These are phyloP conservation scores for Salticus scenicus DNA, from an alignment of 2,888 invertebrate genomes.

Conservation along the genomic window DNA sequence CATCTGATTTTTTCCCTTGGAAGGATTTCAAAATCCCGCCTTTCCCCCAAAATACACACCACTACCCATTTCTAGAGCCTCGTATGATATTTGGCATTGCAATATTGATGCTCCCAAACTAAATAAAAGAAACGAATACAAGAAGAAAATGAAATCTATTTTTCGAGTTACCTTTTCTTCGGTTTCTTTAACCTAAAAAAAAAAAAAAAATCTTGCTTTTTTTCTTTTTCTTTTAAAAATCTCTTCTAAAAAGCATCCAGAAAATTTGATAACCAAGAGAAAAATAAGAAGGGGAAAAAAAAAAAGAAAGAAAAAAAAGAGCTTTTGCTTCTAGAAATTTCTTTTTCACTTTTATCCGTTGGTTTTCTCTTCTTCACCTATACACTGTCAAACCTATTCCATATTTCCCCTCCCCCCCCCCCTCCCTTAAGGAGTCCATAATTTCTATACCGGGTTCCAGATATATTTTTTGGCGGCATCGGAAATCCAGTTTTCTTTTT, in stretches of 20 bases:
- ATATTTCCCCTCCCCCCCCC: too few relatives aligned
- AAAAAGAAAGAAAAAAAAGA: neutral
- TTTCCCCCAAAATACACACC: too few relatives aligned
- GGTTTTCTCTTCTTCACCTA: constrained; percentile 4
- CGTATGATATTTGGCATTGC: neutral
- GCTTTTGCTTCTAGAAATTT: neutral
- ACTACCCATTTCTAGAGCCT: neutral
- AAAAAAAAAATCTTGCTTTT: neutral
- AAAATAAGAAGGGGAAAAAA: too few relatives aligned
- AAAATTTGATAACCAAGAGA: constrained; percentile 58
- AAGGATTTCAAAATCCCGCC: neutral
- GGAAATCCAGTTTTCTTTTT: constrained; percentile 57
- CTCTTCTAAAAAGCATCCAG: constrained; percentile 63
- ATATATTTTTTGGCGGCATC: constrained; percentile 25
- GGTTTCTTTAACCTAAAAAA: neutral
- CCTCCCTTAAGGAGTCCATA: too few relatives aligned
- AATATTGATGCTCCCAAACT: constrained; percentile 28
- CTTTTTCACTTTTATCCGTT: neutral
- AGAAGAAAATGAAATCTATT: neutral
- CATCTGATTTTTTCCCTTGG: too few relatives aligned
- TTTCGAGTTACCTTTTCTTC: too few relatives aligned
- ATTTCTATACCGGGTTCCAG: too few relatives aligned
- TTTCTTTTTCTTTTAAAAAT: constrained; percentile 48
- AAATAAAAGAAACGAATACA: constrained; percentile 42
- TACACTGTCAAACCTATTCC: constrained; percentile 58